A percentile compares a stretch with the other conserved stretches of the same genome.
These are phyloP conservation scores for Drosophila koepferae DNA, from an alignment of 2,888 invertebrate genomes.

Conservation along the genomic window DNA sequence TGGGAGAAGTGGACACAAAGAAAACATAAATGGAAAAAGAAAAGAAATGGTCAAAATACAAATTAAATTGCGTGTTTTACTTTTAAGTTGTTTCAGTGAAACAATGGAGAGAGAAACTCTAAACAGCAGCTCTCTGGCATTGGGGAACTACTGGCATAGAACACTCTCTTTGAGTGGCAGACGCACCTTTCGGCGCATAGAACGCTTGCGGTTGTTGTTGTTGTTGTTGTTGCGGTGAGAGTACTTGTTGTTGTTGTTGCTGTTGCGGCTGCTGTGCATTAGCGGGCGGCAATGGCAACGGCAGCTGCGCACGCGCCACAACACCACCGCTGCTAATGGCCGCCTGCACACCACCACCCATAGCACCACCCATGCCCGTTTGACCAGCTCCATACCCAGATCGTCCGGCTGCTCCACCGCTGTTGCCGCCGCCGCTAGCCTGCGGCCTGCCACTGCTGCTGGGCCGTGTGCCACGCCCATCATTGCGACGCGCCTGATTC, in stretches of 20 bases:
- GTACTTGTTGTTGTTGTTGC: conserved; percentile 59
- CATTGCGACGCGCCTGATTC: conserved; percentile 86
- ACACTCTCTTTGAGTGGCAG: conserved; percentile 40
- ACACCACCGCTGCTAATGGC: conserved; percentile 79
- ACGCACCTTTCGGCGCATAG: conserved; percentile 90
- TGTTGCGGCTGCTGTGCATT: conserved; percentile 67
- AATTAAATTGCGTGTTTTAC: conserved; percentile 48
- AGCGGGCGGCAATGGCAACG: conserved; percentile 79
- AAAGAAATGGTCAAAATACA: conserved; percentile 56
- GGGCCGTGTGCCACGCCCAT: conserved; percentile 81
- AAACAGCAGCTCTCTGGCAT: conserved; percentile 17
- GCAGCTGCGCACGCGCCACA: conserved; percentile 81
- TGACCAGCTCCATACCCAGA: conserved; percentile 80
- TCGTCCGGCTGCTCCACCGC: conserved; percentile 21
- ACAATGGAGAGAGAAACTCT: conserved; percentile 29
- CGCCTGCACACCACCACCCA: conserved; percentile 75
- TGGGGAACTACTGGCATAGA: conserved; percentile 14
- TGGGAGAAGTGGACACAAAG: conserved; percentile 18
- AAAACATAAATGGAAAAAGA: conserved; percentile 41
- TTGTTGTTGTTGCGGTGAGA: conserved; percentile 71
- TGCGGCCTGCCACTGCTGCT: conserved; percentile 75
- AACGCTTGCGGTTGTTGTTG: conserved; percentile 87
- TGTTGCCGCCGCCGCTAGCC: conserved; percentile 22
- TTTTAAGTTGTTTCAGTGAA: background rate
- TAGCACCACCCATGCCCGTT: conserved; percentile 44